Evolutionary conservation across 1,140 invertebrate genomes (phyloP).

Genomic region (Neodiprion pinetum): DNA sequence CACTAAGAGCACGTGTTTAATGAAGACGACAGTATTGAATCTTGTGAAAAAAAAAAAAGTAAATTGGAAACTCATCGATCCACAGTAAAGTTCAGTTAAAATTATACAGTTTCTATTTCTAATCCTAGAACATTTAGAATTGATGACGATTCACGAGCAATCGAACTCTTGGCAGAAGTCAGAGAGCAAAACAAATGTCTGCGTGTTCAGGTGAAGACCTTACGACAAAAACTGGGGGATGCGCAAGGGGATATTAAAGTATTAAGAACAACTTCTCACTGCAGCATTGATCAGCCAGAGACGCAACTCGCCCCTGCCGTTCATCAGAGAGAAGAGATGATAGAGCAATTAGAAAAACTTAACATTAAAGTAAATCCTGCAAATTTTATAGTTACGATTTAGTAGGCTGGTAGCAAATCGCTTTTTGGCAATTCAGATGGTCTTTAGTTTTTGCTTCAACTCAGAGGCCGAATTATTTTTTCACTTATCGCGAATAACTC

Average conservation of each 20-base stretch:
- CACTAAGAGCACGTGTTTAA: too few relatives aligned
- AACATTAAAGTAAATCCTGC: constrained; percentile 65
- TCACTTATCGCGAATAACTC: too few relatives aligned
- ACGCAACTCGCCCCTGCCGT: constrained; percentile 51
- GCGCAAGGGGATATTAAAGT: constrained; percentile 78
- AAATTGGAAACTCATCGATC: too few relatives aligned
- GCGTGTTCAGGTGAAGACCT: constrained; percentile 72
- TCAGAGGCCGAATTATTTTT: too few relatives aligned
- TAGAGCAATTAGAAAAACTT: constrained; percentile 72
- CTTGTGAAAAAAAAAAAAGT: too few relatives aligned
- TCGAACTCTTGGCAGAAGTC: constrained; percentile 64
- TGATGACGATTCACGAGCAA: constrained; percentile 41
- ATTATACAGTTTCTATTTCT: too few relatives aligned
- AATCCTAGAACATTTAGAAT: background rate
- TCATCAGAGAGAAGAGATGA: constrained; percentile 71
- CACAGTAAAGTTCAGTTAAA: too few relatives aligned
- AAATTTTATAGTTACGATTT: background rate
- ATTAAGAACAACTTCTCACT: constrained; percentile 53
- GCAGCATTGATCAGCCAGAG: constrained; percentile 37
- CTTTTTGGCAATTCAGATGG: too few relatives aligned
- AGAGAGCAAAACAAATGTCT: constrained; percentile 73
- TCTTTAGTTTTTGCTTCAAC: too few relatives aligned
- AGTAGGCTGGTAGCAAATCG: too few relatives aligned
- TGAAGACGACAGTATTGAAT: too few relatives aligned
- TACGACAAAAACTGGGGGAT: constrained; percentile 75